Evolutionary conservation across 2,888 invertebrate genomes (phyloP).

Genomic region (Athetis lepigone): DNA sequence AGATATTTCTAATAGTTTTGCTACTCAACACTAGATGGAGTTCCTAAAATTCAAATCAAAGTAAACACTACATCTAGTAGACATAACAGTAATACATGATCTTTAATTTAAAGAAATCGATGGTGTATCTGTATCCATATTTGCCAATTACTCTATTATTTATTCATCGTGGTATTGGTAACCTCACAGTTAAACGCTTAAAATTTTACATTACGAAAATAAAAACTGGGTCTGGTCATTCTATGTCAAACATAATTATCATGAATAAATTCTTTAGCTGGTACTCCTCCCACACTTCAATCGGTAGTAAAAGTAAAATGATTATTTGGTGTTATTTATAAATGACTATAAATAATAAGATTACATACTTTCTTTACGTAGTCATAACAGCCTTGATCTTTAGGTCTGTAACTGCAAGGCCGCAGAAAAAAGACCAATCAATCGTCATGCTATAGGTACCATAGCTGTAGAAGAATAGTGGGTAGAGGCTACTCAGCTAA

Average conservation of each 20-base stretch:
- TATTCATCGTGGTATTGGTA: background rate
- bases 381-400: constrained; percentile 32
- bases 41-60: no score
- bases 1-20: background rate
- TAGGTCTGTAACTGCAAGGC: constrained; percentile 31
- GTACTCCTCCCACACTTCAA: no score
- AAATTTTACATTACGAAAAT: no score
- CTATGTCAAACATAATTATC: no score
- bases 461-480: background rate
- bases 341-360: background rate
- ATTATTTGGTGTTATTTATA: background rate
- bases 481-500: background rate
- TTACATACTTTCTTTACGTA: background rate
- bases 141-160: background rate
- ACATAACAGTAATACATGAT: background rate
- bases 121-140: no score
- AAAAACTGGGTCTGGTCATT: no score
- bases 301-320: no score
- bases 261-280: no score
- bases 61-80: constrained; percentile 20
- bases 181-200: no score
- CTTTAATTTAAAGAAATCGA: no score
- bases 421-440: background rate
- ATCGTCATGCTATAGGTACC: background rate
- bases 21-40: constrained; percentile 7